Conservation (phyloP, 2,888 invertebrate species). For the Lingula anatina region DNA sequence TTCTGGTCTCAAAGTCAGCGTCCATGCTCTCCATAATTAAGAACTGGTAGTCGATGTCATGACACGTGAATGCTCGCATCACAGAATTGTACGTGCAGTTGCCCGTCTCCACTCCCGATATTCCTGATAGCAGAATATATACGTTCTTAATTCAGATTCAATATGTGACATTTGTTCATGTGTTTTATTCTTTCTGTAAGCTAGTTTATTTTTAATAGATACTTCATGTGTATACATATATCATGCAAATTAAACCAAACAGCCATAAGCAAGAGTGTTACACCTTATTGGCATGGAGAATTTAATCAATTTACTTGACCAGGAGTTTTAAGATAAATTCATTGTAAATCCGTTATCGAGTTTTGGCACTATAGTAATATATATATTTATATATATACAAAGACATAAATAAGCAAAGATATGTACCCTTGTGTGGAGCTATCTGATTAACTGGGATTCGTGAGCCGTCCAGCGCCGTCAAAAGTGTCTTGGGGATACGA, state of each 20-base stretch:
- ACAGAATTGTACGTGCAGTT: conserved; percentile 4
- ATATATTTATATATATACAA: no score
- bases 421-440: conserved; percentile 1
- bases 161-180: background rate
- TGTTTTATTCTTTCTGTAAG: background rate
- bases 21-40: conserved; percentile 5
- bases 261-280: no score
- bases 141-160: background rate
- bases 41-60: conserved; percentile 1
- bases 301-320: no score
- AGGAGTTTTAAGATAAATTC: no score
- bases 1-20: conserved; percentile 3
- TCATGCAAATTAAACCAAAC: no score
- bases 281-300: no score
- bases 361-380: no score
- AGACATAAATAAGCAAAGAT: background rate
- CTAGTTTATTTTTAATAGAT: no score
- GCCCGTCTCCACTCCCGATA: no score
- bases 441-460: background rate
- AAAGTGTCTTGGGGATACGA: conserved; percentile 1
- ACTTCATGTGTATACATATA: no score
- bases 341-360: no score
- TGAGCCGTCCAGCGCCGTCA: conserved; percentile 1
- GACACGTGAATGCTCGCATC: conserved; percentile 6
- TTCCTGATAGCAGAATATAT: background rate